Base-by-base conservation (phyloP, 2,888 invertebrate species). In the Pemphredon lugubris region DNA sequence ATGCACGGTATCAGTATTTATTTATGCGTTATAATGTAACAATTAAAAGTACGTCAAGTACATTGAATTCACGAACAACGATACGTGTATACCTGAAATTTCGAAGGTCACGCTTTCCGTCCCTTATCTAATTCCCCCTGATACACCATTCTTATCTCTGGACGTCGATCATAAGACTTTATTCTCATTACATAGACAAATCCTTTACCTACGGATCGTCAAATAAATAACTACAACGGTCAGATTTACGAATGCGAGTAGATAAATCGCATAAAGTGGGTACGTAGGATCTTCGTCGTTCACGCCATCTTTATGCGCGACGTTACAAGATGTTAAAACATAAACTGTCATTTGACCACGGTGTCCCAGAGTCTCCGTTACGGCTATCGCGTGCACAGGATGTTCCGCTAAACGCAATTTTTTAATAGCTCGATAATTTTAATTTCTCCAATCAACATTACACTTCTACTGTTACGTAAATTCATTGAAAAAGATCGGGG, bases 31-130 rank as follows among this genome's bases (percentile, higher is more conserved):
- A 81, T 81, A 82, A 81, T 80, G 70, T 82, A 85, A 83, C 80
- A 83, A 65, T 85, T 83, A 83, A 81, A 82, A 77, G 37, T 83
- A 83, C 75, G 76, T 69, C 73, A 76, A 83, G 76, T 83, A 84
- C 81, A 81, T 75, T 69, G 78, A 77, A 77, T 82, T 78, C 73
- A 76, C 77, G 78, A 76, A 81, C 69, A 81, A 81, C 71, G 69
- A 80, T 81, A 74, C 77, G 68, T 76, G 74, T 68, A 75, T 59
- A 53, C 57, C 44, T 21, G 50, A 23, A 26, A 26, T 26, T 57
- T 61, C 23, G 20, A 23, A 44, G 54, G 30, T 11, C 32, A 5
- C 50, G 18, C 13, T 11, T 1, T 14, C n/a, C 21, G 11, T 3
- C 16, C 34, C 20, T 6, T 6, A 34, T 39, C 14, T 14, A 13